phyloP scores from a whole-genome alignment of 2,888 invertebrate genomes.

The Polydrusus pterygomalis region DNA sequence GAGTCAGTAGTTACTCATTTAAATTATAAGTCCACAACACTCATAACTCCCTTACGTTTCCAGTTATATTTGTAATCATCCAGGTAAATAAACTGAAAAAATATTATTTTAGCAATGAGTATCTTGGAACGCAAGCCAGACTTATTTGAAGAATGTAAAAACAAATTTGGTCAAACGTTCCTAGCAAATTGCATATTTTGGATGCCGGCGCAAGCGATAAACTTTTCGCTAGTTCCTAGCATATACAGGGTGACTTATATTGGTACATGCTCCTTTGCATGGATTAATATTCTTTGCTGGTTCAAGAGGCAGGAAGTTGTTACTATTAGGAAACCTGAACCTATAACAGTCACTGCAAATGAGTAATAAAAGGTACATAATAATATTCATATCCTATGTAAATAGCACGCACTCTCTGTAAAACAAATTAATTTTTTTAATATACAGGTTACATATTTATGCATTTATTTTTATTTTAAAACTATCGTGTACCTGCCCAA shows the following conservation, averaged over 20 bases:
- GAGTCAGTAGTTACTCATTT: too few species aligned
- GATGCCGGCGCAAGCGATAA: constrained; percentile 87
- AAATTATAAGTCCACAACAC: too few species aligned
- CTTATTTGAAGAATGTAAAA: constrained; percentile 80
- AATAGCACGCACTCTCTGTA: too few species aligned
- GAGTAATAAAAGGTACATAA: neutral
- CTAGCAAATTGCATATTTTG: constrained; percentile 87
- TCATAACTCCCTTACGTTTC: too few species aligned
- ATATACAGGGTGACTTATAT: constrained; percentile 86
- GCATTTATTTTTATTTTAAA: too few species aligned
- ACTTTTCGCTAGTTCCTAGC: constrained; percentile 84
- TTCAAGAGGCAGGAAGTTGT: constrained; percentile 77
- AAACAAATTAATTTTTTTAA: too few species aligned
- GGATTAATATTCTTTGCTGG: constrained; percentile 90
- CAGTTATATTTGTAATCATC: too few species aligned
- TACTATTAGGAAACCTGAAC: neutral
- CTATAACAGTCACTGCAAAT: neutral
- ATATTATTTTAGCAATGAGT: constrained; percentile 79
- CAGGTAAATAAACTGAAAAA: too few species aligned
- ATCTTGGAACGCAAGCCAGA: constrained; percentile 83
- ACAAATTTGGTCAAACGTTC: constrained; percentile 83
- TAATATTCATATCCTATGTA: too few species aligned
- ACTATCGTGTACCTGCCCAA: too few species aligned
- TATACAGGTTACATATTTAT: too few species aligned
- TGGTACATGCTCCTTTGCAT: constrained; percentile 84